Conservation (phyloP, 2,888 invertebrate species). For the Agriotes lineatus region DNA sequence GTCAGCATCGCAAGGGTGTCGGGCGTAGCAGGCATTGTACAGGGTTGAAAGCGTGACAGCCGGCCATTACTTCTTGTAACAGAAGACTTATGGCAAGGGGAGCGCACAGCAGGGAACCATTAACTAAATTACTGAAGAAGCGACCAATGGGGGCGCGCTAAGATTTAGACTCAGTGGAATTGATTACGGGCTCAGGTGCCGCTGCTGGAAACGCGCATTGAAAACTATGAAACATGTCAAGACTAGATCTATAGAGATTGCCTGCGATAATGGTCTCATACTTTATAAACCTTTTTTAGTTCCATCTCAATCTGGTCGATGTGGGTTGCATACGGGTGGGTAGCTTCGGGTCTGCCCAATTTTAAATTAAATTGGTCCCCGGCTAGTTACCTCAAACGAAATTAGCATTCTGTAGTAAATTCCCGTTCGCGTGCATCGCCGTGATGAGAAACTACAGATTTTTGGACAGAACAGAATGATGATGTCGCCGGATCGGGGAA, state of each 20-base stretch:
- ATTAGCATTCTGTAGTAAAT: too few species aligned
- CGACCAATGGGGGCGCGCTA: conserved; percentile 63
- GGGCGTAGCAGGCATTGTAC: conserved; percentile 57
- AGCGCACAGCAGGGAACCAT: conserved; percentile 66
- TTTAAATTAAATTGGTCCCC: too few species aligned
- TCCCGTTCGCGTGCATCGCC: too few species aligned
- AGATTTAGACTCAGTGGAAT: conserved; percentile 64
- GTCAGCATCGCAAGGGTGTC: conserved; percentile 36
- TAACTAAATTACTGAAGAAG: conserved; percentile 67
- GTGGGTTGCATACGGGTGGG: not conserved
- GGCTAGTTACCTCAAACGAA: too few species aligned
- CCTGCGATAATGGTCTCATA: conserved; percentile 42
- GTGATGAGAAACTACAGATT: too few species aligned
- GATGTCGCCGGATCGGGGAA: too few species aligned
- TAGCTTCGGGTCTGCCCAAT: not conserved
- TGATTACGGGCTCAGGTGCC: conserved; percentile 66
- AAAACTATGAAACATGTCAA: conserved; percentile 51
- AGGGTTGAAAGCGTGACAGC: conserved; percentile 65
- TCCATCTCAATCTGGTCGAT: conserved; percentile 27
- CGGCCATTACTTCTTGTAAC: conserved; percentile 68
- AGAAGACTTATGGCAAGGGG: conserved; percentile 63
- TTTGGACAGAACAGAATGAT: too few species aligned
- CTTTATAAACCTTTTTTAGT: conserved; percentile 39
- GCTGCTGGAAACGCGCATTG: conserved; percentile 53
- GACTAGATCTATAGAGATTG: conserved; percentile 50